Base-by-base conservation (phyloP, 2,113 vertebrate genomes). In the Paedocypris sp. region DNA sequence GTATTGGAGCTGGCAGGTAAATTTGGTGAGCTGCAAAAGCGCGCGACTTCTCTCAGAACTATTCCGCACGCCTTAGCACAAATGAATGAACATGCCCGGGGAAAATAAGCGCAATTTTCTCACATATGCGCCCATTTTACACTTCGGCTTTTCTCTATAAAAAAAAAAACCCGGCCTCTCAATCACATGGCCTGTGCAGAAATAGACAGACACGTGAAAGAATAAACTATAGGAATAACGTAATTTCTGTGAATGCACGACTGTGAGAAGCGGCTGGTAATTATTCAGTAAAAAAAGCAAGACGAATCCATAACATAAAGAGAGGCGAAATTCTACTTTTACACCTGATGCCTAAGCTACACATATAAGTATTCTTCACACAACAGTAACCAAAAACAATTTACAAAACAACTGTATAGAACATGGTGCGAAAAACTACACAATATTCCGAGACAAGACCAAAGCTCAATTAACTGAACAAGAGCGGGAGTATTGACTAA, bases 1-100 rank as follows among this genome's bases (percentile, higher is more conserved):
- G 78, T 76, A 86, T 83, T 82, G 74, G 69, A 85, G 81, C 73
- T 79, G 83, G 81, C 84, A 84, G 80, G 70, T 78, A 74, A 82
- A 82, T 84, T 83, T 79, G 60, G 73, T 78, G 53, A 80, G 76
- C 81, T 82, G 79, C 76, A 80, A 71, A 64, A 74, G 64, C 59
- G 64, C 76, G 77, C 75, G 77, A 77, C 82, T 82, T 76, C 64
- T 15, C 73, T 62, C 73, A 71, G 64, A 68, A 67, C 57, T 73
- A 61, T 46, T 66, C 68, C 20, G 69, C 64, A 43, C 73, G 73
- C 76, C 75, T 71, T 74, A 70, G 64, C 39, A 49, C 73, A 80
- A 83, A 85, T 82, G 77, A 86, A 83, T 73, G 77, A 83, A 82
- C 81, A 82, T 62, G 74, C 70, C 73, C 73, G 9, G 67, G 75